Evolutionary conservation across 2,113 vertebrate species (phyloP).

Genomic region (Leptocoma aspasia): DNA sequence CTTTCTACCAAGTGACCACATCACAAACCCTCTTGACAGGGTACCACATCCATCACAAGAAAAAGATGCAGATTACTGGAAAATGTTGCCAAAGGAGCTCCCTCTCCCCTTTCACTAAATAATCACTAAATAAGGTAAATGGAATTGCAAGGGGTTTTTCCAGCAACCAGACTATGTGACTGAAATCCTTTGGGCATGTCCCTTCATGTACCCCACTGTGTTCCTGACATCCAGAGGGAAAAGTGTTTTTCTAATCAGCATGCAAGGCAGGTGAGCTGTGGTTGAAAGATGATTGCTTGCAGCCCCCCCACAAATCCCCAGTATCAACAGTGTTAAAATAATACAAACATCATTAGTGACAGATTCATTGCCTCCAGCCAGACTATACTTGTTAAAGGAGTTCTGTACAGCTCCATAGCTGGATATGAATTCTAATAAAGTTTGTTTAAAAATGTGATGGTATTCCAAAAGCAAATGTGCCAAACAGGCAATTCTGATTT

Average conservation of each 20-base stretch:
- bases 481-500: constrained; percentile 20
- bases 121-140: background rate
- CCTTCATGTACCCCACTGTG: background rate
- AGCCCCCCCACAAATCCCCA: background rate
- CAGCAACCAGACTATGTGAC: background rate
- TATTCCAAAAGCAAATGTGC: constrained; percentile 1
- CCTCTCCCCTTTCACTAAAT: rapidly evolving
- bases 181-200: background rate
- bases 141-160: background rate
- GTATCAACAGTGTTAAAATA: constrained; percentile 36
- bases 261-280: background rate
- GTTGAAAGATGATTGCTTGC: background rate
- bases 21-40: background rate
- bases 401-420: background rate
- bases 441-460: constrained; percentile 19
- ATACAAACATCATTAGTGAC: constrained; percentile 54
- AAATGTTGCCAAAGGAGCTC: background rate
- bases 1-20: background rate
- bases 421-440: constrained; percentile 59
- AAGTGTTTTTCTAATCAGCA: background rate
- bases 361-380: constrained; percentile 54
- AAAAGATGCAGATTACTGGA: background rate
- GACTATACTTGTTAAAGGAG: constrained; percentile 33
- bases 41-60: background rate
- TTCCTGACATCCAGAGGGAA: background rate